Percentiles rank a stretch among this genome's conserved stretches.
Evolutionary conservation across 2,113 vertebrate genomes (phyloP).

Genomic region (Antechinus stuartii): DNA sequence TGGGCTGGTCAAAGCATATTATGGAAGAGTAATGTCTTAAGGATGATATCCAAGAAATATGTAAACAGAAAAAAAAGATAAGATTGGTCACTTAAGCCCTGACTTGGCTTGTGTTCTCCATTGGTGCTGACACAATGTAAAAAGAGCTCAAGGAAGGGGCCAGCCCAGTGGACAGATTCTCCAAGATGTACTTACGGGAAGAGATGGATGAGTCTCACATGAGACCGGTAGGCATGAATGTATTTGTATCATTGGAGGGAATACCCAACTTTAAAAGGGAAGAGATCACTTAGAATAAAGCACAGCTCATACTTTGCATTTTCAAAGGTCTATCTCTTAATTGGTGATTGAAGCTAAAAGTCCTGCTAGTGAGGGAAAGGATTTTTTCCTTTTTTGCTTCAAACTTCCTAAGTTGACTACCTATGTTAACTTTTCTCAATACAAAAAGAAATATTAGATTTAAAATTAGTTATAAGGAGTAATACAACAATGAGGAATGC

Average conservation of each 20-base stretch:
- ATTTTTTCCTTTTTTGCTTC: constrained; percentile 3
- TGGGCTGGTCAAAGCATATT: neutral
- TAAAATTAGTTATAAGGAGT: constrained; percentile 29
- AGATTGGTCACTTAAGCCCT: neutral
- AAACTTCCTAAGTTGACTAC: neutral
- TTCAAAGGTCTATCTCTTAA: neutral
- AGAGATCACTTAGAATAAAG: neutral
- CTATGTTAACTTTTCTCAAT: neutral
- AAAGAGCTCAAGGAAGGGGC: neutral
- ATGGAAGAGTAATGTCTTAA: neutral
- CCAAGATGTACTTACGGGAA: neutral
- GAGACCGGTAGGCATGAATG: neutral
- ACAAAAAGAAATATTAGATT: neutral
- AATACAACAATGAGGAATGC: neutral
- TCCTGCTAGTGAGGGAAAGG: neutral
- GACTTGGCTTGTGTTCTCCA: neutral
- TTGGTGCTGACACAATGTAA: neutral
- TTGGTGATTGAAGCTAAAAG: constrained; percentile 23
- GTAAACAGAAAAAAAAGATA: neutral
- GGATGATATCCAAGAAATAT: neutral
- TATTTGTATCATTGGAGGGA: constrained; percentile 6
- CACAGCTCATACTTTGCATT: neutral
- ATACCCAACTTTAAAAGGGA: constrained; percentile 28
- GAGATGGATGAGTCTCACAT: neutral
- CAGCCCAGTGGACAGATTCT: no score